These are phyloP conservation scores for Ceraclea dissimilis DNA, from an alignment of 2,888 invertebrate genomes.

Conservation along the genomic window DNA sequence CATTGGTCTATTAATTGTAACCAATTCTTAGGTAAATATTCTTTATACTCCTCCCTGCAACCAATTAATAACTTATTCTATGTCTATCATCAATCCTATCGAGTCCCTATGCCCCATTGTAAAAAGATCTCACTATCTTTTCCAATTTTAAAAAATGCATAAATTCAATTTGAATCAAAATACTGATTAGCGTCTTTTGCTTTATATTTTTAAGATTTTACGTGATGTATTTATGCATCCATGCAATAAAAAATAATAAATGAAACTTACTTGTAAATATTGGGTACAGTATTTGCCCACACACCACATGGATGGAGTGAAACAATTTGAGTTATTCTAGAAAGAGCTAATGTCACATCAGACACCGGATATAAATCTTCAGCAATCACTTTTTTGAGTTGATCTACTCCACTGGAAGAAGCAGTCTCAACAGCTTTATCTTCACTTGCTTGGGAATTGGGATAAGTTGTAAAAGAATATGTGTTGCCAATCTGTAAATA, in stretches of 20 bases:
- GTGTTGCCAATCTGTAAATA: constrained; percentile 29
- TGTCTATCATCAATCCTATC: no score
- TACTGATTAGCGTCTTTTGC: no score
- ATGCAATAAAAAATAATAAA: no score
- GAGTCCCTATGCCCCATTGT: no score
- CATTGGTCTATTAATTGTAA: constrained; percentile 52
- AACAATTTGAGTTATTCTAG: constrained; percentile 36
- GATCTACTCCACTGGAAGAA: constrained; percentile 36
- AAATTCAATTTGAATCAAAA: no score
- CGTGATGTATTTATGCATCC: no score
- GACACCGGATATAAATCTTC: constrained; percentile 25
- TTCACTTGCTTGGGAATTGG: constrained; percentile 39
- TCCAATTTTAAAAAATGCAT: no score
- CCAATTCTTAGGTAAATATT: constrained; percentile 65
- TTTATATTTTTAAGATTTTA: no score
- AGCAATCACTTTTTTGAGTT: constrained; percentile 33
- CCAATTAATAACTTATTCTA: no score
- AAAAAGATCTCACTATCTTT: no score
- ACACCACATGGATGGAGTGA: constrained; percentile 50
- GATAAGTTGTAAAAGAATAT: constrained; percentile 40
- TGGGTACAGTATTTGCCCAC: constrained; percentile 50
- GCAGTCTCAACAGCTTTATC: constrained; percentile 42
- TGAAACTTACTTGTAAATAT: constrained; percentile 44
- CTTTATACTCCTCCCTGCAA: constrained; percentile 50
- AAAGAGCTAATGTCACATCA: constrained; percentile 22